Evolutionary conservation across 2,797 vertebrate genomes (phyloP), one percentile per base, ranked within the genome.

Genomic region (Fratercula arctica): DNA sequence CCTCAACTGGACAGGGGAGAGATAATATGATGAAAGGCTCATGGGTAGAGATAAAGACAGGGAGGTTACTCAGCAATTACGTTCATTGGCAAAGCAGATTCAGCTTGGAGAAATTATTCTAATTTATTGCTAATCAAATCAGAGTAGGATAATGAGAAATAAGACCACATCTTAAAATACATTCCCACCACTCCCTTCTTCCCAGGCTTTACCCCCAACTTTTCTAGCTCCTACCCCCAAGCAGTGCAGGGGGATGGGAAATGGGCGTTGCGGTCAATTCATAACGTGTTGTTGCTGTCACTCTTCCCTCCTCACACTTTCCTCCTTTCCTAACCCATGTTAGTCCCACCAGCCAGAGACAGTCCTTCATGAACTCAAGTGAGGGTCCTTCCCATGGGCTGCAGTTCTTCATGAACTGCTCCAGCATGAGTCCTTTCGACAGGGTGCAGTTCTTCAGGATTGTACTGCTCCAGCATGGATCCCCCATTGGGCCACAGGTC

Each of bases 201-300:
- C 50, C 39, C 23, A 39, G 0, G 0, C 6, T 86, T 83, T n/a
- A 37, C 23, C 39, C 31, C 14, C 39, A 68, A 24, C 16, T 68
- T 24, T 67, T 84, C 21, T 53, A 33, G 8, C 21, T 57, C 31
- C 16, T 70, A 4, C 5, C 16, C 5, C 2, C 16, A 43, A 50
- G 12, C 10, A 15, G 10, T 13, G 10, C 12, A 61, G 13, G 4
- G 2, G 2, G 24, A 19, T 18, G 39, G 2, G 14, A 1, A 10
- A 69, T 16, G 19, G 23, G 7, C 6, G 3, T 5, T n/a, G 17
- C 25, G 5, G 13, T 59, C 45, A 54, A 39, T 48, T 81, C 26
- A 35, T 25, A 24, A 16, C 3, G 0, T 3, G 0, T 41, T 28
- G 4, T 54, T 1, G 0, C 31, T 60, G 16, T 35, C 54, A 7